Percentiles rank a stretch among this genome's conserved stretches.
Evolutionary conservation across 2,797 vertebrate genomes (phyloP).

Genomic region (Sebastes oblongus): DNA sequence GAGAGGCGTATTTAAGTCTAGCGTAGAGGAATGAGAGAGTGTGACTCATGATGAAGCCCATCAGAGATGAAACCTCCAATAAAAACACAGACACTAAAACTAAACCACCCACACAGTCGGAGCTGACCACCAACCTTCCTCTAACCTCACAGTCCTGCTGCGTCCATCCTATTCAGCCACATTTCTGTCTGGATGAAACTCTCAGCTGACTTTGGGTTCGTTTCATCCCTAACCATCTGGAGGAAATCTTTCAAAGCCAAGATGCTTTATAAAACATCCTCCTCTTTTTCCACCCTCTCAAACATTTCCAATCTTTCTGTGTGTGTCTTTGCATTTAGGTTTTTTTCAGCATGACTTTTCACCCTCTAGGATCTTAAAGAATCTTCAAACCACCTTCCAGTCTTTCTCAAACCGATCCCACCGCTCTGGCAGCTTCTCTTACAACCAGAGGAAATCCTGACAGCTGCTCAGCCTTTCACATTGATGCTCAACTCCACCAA

Average conservation of each 20-base stretch:
- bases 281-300: neutral
- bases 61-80: neutral
- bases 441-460: neutral
- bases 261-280: neutral
- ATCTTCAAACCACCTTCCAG: neutral
- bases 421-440: neutral
- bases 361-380: neutral
- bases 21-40: neutral
- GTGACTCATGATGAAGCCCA: neutral
- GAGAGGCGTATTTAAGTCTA: neutral
- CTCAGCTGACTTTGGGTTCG: neutral
- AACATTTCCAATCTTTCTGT: neutral
- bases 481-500: neutral
- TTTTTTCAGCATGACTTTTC: neutral
- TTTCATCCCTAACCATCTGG: neutral
- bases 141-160: constrained; percentile 2
- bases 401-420: neutral
- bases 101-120: neutral
- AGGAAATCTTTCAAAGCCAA: neutral
- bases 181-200: neutral
- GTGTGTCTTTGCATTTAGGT: neutral
- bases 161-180: neutral
- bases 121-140: neutral
- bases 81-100: constrained; percentile 14
- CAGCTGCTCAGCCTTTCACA: neutral